A percentile compares a stretch with the other conserved stretches of the same genome.
Conservation (phyloP, 2,888 invertebrate genomes). For the Scaptomyza reducta region DNA sequence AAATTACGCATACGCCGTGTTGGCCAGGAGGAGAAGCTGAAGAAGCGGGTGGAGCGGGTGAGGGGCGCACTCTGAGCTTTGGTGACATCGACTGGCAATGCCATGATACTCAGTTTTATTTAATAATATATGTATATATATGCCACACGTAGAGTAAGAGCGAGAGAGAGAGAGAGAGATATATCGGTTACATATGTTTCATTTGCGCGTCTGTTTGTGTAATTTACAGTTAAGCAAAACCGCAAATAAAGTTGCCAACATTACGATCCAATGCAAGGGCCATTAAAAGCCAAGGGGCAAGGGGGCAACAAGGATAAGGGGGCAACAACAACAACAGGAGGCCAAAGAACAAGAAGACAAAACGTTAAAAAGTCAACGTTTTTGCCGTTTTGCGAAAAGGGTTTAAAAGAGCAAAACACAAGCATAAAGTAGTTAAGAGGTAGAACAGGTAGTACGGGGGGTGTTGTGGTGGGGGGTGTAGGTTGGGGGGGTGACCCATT, state of each 20-base stretch:
- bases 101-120: constrained; percentile 74
- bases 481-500: constrained; percentile 37
- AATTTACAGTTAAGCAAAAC: constrained; percentile 76
- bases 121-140: constrained; percentile 69
- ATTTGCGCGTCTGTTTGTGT: constrained; percentile 75
- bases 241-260: constrained; percentile 77
- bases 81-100: constrained; percentile 68
- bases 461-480: background rate
- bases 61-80: constrained; percentile 44
- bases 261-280: constrained; percentile 50
- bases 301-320: constrained; percentile 8
- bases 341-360: constrained; percentile 63
- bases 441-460: background rate
- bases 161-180: constrained; percentile 5
- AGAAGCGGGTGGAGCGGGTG: background rate
- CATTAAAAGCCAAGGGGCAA: no score
- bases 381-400: constrained; percentile 35
- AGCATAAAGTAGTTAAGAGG: background rate
- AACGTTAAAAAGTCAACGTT: constrained; percentile 74
- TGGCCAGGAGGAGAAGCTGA: background rate
- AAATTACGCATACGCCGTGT: constrained; percentile 77
- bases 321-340: constrained; percentile 18
- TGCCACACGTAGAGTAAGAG: constrained; percentile 16
- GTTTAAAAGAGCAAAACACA: constrained; percentile 43
- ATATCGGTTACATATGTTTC: constrained; percentile 75